These are phyloP conservation scores for Zelleria hepariella DNA, from an alignment of 2,888 invertebrate genomes.

Conservation along the genomic window DNA sequence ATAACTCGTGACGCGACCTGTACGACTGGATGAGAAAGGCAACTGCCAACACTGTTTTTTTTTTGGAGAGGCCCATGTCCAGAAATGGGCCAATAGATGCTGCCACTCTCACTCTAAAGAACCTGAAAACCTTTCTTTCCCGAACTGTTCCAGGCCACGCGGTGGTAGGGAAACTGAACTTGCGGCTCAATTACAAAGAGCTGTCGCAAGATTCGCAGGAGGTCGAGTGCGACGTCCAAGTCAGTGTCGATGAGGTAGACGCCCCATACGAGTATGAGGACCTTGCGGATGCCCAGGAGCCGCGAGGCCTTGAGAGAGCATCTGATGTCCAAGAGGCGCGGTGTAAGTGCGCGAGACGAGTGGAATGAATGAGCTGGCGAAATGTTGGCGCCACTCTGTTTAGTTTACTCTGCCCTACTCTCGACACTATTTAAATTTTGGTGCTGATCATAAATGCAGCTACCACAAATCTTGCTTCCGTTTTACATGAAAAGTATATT, in stretches of 20 bases:
- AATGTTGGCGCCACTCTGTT: neutral
- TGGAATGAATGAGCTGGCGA: neutral
- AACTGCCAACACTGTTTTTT: too few relatives aligned
- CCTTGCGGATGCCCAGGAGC: neutral
- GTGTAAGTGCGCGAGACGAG: neutral
- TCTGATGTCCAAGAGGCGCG: neutral
- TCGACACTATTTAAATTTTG: too few relatives aligned
- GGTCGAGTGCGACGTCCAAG: neutral
- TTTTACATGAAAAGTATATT: too few relatives aligned
- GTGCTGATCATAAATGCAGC: too few relatives aligned
- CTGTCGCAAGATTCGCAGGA: neutral
- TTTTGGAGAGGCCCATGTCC: too few relatives aligned
- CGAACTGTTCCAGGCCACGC: constrained; percentile 36
- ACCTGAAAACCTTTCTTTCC: neutral
- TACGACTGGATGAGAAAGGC: too few relatives aligned
- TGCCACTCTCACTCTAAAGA: too few relatives aligned
- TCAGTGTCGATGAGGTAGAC: neutral
- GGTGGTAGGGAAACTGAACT: constrained; percentile 54
- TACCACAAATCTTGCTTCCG: too few relatives aligned
- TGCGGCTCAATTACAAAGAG: constrained; percentile 43
- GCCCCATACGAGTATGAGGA: neutral
- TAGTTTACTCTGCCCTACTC: too few relatives aligned
- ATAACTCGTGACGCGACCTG: too few relatives aligned
- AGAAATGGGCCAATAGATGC: too few relatives aligned
- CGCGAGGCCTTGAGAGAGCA: neutral